Evolutionary conservation across 2,888 invertebrate genomes (phyloP).

Genomic region (Tridacna crocea): DNA sequence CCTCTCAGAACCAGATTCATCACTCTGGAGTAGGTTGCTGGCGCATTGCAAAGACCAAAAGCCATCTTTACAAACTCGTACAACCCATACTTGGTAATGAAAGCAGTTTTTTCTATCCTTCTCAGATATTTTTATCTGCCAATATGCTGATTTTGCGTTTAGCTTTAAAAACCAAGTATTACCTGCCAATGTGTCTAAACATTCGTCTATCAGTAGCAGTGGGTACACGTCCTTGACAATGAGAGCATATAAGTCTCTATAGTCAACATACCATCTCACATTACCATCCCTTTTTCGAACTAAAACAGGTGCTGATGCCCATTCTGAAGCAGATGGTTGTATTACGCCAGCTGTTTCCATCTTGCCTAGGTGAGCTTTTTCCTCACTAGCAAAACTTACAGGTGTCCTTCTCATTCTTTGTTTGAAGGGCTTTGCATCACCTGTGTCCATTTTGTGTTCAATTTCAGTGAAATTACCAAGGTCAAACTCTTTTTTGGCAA

Average conservation of each 20-base stretch:
- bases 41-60: constrained; percentile 63
- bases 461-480: constrained; percentile 44
- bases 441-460: constrained; percentile 49
- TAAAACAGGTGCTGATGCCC: constrained; percentile 54
- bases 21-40: no score
- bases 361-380: constrained; percentile 44
- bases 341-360: constrained; percentile 50
- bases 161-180: constrained; percentile 51
- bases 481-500: constrained; percentile 47
- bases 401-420: constrained; percentile 51
- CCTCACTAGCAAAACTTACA: constrained; percentile 46
- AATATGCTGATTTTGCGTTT: constrained; percentile 59
- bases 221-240: constrained; percentile 50
- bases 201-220: constrained; percentile 44
- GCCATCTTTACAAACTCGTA: constrained; percentile 53
- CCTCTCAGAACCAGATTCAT: constrained; percentile 56
- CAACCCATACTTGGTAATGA: constrained; percentile 62
- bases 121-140: constrained; percentile 42
- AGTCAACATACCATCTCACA: constrained; percentile 53
- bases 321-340: constrained; percentile 42
- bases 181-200: constrained; percentile 47
- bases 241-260: constrained; percentile 39
- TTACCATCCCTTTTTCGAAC: constrained; percentile 41
- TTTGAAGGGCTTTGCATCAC: constrained; percentile 36
- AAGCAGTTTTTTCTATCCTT: constrained; percentile 61